Percentiles rank a stretch among this genome's conserved stretches.
Evolutionary conservation across 1,140 invertebrate genomes (phyloP).

Genomic region (Linepithema humile): DNA sequence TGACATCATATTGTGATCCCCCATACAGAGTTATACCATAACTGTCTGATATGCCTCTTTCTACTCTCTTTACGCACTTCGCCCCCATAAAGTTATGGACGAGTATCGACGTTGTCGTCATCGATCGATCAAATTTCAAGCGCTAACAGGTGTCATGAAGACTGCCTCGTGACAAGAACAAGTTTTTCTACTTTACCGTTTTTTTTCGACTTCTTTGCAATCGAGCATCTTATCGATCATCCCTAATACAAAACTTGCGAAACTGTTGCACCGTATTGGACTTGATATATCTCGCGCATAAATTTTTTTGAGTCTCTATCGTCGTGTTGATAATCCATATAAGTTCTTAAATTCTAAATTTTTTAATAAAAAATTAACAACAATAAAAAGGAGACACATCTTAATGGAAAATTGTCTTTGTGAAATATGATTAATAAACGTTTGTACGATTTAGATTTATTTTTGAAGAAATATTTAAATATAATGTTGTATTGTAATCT

Average conservation of each 20-base stretch:
- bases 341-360: not conserved
- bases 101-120: slow-evolving; percentile 64
- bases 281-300: not conserved
- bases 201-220: slow-evolving; percentile 55
- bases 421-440: not conserved
- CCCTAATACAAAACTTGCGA: slow-evolving; percentile 49
- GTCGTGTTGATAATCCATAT: not conserved
- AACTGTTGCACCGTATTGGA: not conserved
- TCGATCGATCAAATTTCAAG: slow-evolving; percentile 82
- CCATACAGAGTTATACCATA: slow-evolving; percentile 73
- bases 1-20: slow-evolving; percentile 71
- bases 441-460: not conserved
- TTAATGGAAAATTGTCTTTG: no score
- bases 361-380: no score
- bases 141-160: slow-evolving; percentile 76
- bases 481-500: not conserved
- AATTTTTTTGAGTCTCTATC: slow-evolving; percentile 10
- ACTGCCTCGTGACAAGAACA: slow-evolving; percentile 76
- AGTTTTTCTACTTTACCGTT: slow-evolving; percentile 81
- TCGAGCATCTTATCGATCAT: slow-evolving; percentile 69
- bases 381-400: no score
- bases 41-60: slow-evolving; percentile 69
- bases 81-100: slow-evolving; percentile 57
- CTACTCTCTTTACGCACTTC: slow-evolving; percentile 3
- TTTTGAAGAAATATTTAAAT: not conserved